These are phyloP conservation scores for Andrena bucephala DNA, from an alignment of 2,888 invertebrate genomes.

Conservation along the genomic window DNA sequence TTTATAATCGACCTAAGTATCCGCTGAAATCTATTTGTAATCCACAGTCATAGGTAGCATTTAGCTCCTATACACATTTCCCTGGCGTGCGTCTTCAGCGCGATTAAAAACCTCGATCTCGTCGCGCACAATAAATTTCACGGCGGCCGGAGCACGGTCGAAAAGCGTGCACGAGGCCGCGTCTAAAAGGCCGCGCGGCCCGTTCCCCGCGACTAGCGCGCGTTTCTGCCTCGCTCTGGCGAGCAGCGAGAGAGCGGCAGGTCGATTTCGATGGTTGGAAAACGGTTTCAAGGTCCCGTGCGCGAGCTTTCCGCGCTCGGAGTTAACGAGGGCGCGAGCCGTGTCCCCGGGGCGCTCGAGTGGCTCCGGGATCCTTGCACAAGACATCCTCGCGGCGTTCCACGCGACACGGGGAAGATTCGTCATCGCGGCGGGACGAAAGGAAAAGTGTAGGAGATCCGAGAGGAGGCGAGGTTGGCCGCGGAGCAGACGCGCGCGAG, in stretches of 20 bases:
- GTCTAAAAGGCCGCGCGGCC: slow-evolving; percentile 34
- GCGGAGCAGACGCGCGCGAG: not conserved
- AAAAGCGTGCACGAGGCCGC: slow-evolving; percentile 41
- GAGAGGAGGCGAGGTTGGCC: slow-evolving; percentile 6
- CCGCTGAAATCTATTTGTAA: too few species aligned
- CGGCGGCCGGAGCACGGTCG: slow-evolving; percentile 30
- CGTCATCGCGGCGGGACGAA: slow-evolving; percentile 62
- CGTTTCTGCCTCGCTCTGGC: slow-evolving; percentile 70
- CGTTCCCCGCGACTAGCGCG: slow-evolving; percentile 60
- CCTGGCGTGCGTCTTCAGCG: not conserved
- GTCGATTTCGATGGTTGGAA: slow-evolving; percentile 73
- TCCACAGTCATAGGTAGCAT: too few species aligned
- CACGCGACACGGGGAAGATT: slow-evolving; percentile 13
- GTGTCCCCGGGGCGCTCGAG: slow-evolving; percentile 72
- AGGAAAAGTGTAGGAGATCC: slow-evolving; percentile 74
- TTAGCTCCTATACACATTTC: too few species aligned
- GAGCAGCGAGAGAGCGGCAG: slow-evolving; percentile 73
- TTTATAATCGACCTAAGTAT: too few species aligned
- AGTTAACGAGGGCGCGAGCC: slow-evolving; percentile 78
- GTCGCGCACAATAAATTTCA: slow-evolving; percentile 30
- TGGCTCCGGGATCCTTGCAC: slow-evolving; percentile 71
- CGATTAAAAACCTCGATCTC: not conserved
- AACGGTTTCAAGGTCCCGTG: slow-evolving; percentile 79
- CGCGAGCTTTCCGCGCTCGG: slow-evolving; percentile 75
- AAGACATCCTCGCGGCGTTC: slow-evolving; percentile 65